A percentile compares a stretch with the other conserved stretches of the same genome.
Evolutionary conservation across 2,113 vertebrate genomes (phyloP).

Genomic region (Diadophis punctatus): DNA sequence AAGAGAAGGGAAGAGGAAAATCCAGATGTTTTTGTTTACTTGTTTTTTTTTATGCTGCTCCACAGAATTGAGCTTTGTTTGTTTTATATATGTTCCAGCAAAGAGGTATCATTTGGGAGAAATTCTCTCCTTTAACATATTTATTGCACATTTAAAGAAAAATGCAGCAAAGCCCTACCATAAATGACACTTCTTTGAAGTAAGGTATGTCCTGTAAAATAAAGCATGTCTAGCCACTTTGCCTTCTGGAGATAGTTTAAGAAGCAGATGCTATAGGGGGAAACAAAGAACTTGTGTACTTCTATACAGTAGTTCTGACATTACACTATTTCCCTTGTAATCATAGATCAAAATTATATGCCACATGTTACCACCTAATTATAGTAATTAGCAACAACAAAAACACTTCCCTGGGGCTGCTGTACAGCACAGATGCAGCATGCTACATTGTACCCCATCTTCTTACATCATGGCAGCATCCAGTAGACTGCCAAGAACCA

Average conservation of each 20-base stretch:
- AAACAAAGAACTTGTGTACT: background rate
- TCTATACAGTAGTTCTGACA: background rate
- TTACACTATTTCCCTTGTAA: constrained; percentile 37
- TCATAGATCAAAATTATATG: constrained; percentile 9
- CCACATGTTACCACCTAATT: constrained; percentile 39
- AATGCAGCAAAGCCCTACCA: background rate
- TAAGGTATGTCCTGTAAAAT: background rate
- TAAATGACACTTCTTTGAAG: background rate
- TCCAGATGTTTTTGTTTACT: background rate
- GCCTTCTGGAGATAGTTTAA: constrained; percentile 2
- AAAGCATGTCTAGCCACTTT: background rate
- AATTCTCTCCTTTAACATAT: background rate
- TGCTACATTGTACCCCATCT: background rate
- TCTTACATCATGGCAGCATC: background rate
- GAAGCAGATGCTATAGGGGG: background rate
- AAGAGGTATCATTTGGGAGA: background rate
- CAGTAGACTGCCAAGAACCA: background rate
- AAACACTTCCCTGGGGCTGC: background rate
- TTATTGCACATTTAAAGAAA: background rate
- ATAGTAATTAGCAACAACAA: background rate
- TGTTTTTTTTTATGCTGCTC: background rate
- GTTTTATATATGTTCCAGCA: background rate
- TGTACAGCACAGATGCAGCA: background rate
- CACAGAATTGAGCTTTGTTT: background rate
- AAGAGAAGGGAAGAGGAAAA: background rate